A percentile compares a stretch with the other conserved stretches of the same genome.
These are phyloP conservation scores for Enteromius thamalakanensis DNA, from an alignment of 2,797 vertebrate species.

Conservation along the genomic window DNA sequence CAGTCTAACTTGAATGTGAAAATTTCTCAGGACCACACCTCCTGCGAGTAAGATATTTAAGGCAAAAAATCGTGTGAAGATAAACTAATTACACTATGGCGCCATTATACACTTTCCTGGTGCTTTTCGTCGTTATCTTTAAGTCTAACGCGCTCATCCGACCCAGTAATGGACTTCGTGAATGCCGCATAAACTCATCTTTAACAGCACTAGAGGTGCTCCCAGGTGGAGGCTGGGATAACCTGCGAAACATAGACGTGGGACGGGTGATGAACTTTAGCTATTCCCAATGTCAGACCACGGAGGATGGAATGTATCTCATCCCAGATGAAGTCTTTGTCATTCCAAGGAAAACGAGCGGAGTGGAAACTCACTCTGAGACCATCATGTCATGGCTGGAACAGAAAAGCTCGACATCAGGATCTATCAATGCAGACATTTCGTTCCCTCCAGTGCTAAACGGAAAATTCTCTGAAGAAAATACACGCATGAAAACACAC, in stretches of 20 bases:
- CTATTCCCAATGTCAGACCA: constrained; percentile 83
- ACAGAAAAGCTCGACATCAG: constrained; percentile 79
- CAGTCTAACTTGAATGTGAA: not conserved
- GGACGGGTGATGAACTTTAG: constrained; percentile 84
- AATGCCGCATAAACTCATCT: constrained; percentile 72
- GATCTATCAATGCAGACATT: constrained; percentile 78
- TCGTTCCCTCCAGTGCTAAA: constrained; percentile 77
- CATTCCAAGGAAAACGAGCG: constrained; percentile 83
- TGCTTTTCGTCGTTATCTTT: not conserved
- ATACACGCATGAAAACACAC: constrained; percentile 81
- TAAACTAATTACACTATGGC: not conserved
- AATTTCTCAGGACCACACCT: not conserved
- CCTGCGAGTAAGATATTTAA: not conserved
- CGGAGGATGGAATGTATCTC: constrained; percentile 84
- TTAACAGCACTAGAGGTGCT: constrained; percentile 82
- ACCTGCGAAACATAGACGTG: constrained; percentile 87
- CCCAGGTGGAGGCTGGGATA: constrained; percentile 90
- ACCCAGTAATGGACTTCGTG: constrained; percentile 70
- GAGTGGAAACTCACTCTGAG: constrained; percentile 84
- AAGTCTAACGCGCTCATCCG: constrained; percentile 36
- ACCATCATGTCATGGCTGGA: constrained; percentile 84
- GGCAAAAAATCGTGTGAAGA: not conserved
- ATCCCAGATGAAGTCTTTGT: constrained; percentile 86
- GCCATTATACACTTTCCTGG: not conserved
- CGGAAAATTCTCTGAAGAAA: constrained; percentile 83